Percentiles rank a stretch among this genome's conserved stretches.
These are phyloP conservation scores for Pollenia amentaria DNA, from an alignment of 2,888 invertebrate species.

Conservation along the genomic window DNA sequence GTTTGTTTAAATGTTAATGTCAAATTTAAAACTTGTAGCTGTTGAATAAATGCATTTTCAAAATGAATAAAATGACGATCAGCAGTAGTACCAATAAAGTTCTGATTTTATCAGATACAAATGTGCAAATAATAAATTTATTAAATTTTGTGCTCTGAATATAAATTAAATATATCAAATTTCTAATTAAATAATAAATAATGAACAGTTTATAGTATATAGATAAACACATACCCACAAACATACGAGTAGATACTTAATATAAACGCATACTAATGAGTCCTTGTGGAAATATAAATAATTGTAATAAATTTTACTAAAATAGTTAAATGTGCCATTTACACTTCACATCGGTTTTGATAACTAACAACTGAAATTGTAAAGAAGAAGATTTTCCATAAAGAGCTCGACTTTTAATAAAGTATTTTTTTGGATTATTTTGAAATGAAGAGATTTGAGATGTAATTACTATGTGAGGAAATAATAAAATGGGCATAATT, in stretches of 20 bases:
- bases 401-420: too few species aligned
- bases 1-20: constrained; percentile 8
- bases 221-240: neutral
- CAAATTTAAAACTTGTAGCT: constrained; percentile 29
- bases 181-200: constrained; percentile 38
- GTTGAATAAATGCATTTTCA: constrained; percentile 19
- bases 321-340: neutral
- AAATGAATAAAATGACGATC: constrained; percentile 17
- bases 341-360: too few species aligned
- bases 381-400: too few species aligned
- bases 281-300: neutral
- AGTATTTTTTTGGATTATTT: too few species aligned
- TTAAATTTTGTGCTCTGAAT: constrained; percentile 51
- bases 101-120: constrained; percentile 38
- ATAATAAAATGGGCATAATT: too few species aligned
- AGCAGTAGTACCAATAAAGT: constrained; percentile 3
- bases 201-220: neutral
- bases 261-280: neutral
- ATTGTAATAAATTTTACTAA: neutral
- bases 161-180: constrained; percentile 42
- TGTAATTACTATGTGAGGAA: too few species aligned
- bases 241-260: neutral
- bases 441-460: too few species aligned
- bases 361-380: too few species aligned
- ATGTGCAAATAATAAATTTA: constrained; percentile 56